Percentiles rank a stretch among this genome's conserved stretches.
These are phyloP conservation scores for Patella pellucida DNA, from an alignment of 2,888 invertebrate genomes.

Conservation along the genomic window DNA sequence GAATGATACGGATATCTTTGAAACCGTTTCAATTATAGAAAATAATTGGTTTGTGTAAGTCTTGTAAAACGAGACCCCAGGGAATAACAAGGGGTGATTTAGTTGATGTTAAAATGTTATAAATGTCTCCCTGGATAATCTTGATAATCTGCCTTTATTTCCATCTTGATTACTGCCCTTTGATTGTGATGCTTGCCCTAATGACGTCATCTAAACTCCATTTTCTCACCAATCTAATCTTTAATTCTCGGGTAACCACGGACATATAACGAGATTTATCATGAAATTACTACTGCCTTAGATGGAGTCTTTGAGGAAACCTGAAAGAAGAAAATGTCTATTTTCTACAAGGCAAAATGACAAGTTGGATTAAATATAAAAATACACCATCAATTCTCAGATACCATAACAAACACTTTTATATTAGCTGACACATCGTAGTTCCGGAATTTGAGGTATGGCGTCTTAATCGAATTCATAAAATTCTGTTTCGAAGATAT, in stretches of 20 bases:
- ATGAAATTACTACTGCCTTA: background rate
- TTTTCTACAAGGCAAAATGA: too few relatives aligned
- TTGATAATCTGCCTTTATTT: constrained; percentile 1
- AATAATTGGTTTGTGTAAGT: constrained; percentile 10
- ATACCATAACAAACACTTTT: too few relatives aligned
- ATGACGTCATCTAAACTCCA: constrained; percentile 7
- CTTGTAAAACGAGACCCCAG: background rate
- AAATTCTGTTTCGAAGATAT: too few relatives aligned
- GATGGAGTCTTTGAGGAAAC: too few relatives aligned
- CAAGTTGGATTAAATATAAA: too few relatives aligned
- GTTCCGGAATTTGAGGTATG: too few relatives aligned
- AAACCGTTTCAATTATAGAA: constrained; percentile 2
- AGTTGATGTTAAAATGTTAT: constrained; percentile 9
- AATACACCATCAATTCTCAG: too few relatives aligned
- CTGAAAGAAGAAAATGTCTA: too few relatives aligned
- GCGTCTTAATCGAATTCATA: too few relatives aligned
- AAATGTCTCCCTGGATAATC: constrained; percentile 10
- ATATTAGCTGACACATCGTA: too few relatives aligned
- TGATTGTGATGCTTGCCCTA: background rate
- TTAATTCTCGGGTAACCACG: background rate
- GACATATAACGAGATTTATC: background rate
- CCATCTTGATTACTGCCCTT: background rate
- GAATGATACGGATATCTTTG: background rate
- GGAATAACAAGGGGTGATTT: constrained; percentile 5
- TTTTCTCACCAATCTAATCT: background rate